A percentile compares a stretch with the other conserved stretches of the same genome.
Evolutionary conservation across 2,888 invertebrate genomes (phyloP).

Genomic region (Hyles lineata): DNA sequence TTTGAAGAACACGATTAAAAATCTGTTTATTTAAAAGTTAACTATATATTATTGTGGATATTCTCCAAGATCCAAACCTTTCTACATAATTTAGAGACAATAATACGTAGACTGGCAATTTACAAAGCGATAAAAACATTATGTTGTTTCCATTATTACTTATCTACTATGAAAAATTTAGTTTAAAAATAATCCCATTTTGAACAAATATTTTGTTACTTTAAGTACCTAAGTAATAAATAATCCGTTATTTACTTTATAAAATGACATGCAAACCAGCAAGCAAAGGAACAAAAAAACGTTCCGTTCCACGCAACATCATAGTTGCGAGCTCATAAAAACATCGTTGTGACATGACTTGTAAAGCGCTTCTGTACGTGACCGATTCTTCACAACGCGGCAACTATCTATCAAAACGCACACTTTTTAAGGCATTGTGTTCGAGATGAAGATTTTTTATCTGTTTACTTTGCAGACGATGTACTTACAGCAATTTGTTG

Average conservation of each 20-base stretch:
- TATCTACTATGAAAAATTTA: too few relatives aligned
- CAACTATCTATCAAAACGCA: neutral
- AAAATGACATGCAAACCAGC: constrained; percentile 6
- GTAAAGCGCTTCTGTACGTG: constrained; percentile 18
- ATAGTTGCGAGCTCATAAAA: constrained; percentile 12
- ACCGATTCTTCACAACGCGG: constrained; percentile 4
- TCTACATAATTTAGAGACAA: too few relatives aligned
- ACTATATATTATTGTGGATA: too few relatives aligned
- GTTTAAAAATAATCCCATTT: too few relatives aligned
- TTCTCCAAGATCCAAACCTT: too few relatives aligned
- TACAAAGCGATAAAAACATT: too few relatives aligned
- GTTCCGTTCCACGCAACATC: neutral
- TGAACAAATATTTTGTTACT: too few relatives aligned
- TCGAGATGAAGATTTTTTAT: constrained; percentile 27
- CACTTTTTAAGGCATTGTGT: constrained; percentile 17
- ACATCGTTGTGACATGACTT: too few relatives aligned
- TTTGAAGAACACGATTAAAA: too few relatives aligned
- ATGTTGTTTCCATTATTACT: too few relatives aligned
- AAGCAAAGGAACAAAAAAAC: neutral
- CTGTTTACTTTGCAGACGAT: constrained; percentile 22
- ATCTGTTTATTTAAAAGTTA: too few relatives aligned
- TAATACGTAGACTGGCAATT: too few relatives aligned
- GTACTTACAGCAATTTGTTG: neutral
- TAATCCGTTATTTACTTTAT: constrained; percentile 1
- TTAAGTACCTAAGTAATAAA: neutral